Conservation (phyloP, 2,113 vertebrate species). For the Leucopsar rothschildi region DNA sequence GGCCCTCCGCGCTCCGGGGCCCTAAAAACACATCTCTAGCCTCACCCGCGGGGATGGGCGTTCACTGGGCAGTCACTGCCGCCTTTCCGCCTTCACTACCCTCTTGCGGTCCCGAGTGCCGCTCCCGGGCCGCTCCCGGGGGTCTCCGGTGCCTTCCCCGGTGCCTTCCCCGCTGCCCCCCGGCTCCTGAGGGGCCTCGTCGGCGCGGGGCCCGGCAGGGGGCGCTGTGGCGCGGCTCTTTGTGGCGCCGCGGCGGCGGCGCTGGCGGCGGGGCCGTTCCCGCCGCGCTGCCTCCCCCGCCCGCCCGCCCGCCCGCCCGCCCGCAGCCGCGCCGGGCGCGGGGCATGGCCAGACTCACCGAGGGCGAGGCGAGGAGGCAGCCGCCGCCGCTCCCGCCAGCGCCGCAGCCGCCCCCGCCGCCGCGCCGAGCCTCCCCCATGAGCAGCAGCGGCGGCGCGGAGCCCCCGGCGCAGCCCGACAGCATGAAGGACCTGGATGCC, state of each 20-base stretch:
- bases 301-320: too few relatives aligned
- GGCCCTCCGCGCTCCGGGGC: background rate
- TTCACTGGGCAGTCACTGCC: rapidly evolving
- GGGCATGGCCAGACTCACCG: background rate
- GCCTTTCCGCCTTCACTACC: rapidly evolving
- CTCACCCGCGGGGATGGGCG: background rate
- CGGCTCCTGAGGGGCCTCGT: background rate
- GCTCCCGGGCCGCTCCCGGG: background rate
- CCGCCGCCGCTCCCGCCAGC: too few relatives aligned
- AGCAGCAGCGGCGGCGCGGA: constrained; percentile 88
- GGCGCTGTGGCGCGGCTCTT: constrained; percentile 61
- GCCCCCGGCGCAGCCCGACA: constrained; percentile 88
- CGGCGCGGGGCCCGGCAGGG: background rate
- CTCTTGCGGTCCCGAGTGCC: background rate
- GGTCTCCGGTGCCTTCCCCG: background rate
- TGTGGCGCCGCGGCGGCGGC: constrained; percentile 45
- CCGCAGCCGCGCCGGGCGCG: background rate
- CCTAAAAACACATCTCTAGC: too few relatives aligned
- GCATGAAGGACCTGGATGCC: constrained; percentile 97
- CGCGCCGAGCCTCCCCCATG: constrained; percentile 89
- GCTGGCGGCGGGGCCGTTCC: too few relatives aligned
- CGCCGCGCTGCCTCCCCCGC: too few relatives aligned
- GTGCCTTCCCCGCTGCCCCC: background rate
- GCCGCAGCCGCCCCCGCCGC: constrained; percentile 27
- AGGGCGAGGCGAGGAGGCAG: too few relatives aligned